Evolutionary conservation across 2,113 vertebrate species (phyloP).

Genomic region (Thunnus thynnus): DNA sequence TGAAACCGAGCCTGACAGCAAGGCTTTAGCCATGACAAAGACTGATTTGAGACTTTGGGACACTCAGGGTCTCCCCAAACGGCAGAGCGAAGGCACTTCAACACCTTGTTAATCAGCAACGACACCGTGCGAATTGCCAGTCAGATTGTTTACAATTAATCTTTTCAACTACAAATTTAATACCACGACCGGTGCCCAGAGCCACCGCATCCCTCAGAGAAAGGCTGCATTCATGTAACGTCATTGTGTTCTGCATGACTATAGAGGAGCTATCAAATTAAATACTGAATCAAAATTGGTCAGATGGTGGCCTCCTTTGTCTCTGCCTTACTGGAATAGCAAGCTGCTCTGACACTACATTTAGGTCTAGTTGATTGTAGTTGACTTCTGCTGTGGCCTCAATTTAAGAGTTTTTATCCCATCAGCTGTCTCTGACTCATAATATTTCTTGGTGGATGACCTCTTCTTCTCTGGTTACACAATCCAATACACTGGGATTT

Average conservation of each 20-base stretch:
- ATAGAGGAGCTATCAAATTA: slow-evolving; percentile 53
- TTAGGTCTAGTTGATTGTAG: slow-evolving; percentile 36
- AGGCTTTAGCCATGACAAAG: slow-evolving; percentile 38
- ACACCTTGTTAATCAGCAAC: slow-evolving; percentile 69
- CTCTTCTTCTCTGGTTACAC: slow-evolving; percentile 15
- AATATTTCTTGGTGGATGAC: slow-evolving; percentile 28
- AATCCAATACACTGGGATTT: neutral
- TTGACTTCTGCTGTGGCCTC: slow-evolving; percentile 23
- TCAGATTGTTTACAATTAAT: slow-evolving; percentile 69
- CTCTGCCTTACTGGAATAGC: neutral
- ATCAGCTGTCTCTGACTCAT: slow-evolving; percentile 33
- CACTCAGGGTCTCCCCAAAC: slow-evolving; percentile 27
- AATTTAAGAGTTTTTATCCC: slow-evolving; percentile 35
- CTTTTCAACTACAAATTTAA: slow-evolving; percentile 67
- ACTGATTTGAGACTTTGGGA: slow-evolving; percentile 63
- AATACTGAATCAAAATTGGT: slow-evolving; percentile 54
- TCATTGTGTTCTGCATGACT: slow-evolving; percentile 54
- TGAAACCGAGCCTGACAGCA: slow-evolving; percentile 39
- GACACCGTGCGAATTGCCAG: slow-evolving; percentile 50
- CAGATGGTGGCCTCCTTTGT: slow-evolving; percentile 49
- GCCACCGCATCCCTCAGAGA: slow-evolving; percentile 2
- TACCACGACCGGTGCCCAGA: slow-evolving; percentile 18
- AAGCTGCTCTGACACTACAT: slow-evolving; percentile 31
- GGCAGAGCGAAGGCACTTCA: slow-evolving; percentile 4
- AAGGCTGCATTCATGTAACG: slow-evolving; percentile 6